Evolutionary conservation across 2,888 invertebrate species (phyloP).

Genomic region (Agapostemon virescens): DNA sequence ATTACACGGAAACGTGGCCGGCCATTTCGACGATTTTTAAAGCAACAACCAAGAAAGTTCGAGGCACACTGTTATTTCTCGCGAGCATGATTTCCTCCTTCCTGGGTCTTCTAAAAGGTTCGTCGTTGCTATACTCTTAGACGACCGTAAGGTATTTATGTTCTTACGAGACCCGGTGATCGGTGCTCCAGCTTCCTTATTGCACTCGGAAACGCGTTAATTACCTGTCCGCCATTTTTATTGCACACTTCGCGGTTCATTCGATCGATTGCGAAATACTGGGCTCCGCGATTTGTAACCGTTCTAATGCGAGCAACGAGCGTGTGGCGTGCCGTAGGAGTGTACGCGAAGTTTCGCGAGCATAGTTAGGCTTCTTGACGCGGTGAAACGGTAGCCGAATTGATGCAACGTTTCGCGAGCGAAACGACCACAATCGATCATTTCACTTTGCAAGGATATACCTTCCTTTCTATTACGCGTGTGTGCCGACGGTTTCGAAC

Average conservation of each 20-base stretch:
- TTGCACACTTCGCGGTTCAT: constrained; percentile 9
- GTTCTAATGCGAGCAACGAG: constrained; percentile 18
- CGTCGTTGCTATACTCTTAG: not conserved
- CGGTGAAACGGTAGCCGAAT: constrained; percentile 27
- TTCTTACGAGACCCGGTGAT: not conserved
- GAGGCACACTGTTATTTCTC: constrained; percentile 17
- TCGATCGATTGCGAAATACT: constrained; percentile 17
- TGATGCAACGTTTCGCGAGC: constrained; percentile 38
- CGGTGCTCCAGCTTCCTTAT: constrained; percentile 28
- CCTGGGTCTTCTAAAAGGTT: constrained; percentile 10
- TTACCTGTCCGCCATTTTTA: constrained; percentile 32
- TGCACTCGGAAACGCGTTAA: constrained; percentile 39
- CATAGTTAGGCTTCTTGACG: constrained; percentile 9
- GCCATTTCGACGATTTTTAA: not conserved
- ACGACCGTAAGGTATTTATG: not conserved
- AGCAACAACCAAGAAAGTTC: constrained; percentile 24
- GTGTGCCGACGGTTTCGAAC: not conserved
- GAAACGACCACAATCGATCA: constrained; percentile 42
- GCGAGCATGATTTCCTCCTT: constrained; percentile 18
- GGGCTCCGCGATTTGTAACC: not conserved
- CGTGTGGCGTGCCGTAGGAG: constrained; percentile 14
- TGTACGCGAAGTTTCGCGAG: not conserved
- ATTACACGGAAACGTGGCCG: not conserved
- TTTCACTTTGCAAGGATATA: constrained; percentile 34
- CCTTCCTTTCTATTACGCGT: constrained; percentile 28